Conservation (phyloP, 2,797 vertebrate genomes). For the Acropternis orthonyx region DNA sequence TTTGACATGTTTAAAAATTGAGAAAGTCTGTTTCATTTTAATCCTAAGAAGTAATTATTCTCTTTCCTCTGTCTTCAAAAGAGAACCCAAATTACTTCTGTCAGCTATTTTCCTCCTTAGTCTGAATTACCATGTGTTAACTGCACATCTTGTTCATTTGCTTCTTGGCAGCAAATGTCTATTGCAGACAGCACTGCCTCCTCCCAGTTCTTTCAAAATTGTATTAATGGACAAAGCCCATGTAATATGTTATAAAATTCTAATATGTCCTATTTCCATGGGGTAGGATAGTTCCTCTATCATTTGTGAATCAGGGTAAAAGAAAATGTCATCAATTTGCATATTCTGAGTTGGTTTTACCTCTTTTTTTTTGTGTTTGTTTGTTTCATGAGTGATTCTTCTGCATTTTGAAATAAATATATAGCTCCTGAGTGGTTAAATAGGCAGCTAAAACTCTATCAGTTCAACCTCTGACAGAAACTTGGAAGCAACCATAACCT, state of each 20-base stretch:
- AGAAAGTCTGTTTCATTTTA: background rate
- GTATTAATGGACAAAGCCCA: background rate
- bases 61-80: background rate
- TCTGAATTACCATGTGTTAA: background rate
- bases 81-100: background rate
- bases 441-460: background rate
- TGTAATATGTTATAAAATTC: background rate
- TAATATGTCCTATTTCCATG: background rate
- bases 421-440: background rate
- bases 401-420: background rate
- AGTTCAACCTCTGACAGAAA: background rate
- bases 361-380: background rate
- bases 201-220: background rate
- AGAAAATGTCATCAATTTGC: background rate
- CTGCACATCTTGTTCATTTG: background rate
- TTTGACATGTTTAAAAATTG: background rate
- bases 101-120: background rate
- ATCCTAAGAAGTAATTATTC: background rate
- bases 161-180: background rate
- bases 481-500: background rate
- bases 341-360: background rate
- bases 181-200: background rate
- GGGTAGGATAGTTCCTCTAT: background rate
- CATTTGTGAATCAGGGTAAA: background rate
- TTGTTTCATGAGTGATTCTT: background rate